A percentile compares a stretch with the other conserved stretches of the same genome.
phyloP scores from a whole-genome alignment of 2,797 vertebrate species.

The Euphonia xanthogaster region DNA sequence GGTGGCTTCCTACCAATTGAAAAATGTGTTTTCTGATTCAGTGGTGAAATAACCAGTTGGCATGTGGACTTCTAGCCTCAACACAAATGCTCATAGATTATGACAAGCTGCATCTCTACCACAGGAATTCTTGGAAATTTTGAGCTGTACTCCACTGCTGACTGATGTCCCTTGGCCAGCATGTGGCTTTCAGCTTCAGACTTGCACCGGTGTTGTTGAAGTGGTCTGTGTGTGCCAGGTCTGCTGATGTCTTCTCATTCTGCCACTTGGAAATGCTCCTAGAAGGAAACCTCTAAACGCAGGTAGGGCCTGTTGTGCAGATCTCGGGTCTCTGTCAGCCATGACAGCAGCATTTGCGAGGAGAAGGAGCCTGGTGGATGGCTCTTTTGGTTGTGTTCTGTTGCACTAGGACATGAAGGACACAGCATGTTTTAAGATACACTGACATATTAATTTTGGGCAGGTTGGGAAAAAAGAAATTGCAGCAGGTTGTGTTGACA shows the following conservation, averaged over 20 bases:
- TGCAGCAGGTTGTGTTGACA: not conserved
- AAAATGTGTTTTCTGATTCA: not conserved
- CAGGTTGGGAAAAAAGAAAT: not conserved
- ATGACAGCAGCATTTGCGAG: accelerated
- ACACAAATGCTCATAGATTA: not conserved
- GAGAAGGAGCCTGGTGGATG: not conserved
- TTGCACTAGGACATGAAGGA: not conserved
- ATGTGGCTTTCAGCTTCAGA: not conserved
- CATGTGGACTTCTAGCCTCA: not conserved
- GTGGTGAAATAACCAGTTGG: not conserved
- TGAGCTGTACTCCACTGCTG: not conserved
- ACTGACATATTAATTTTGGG: not conserved
- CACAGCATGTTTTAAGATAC: not conserved
- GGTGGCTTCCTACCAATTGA: not conserved
- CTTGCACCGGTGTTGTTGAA: accelerated
- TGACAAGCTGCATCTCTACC: not conserved
- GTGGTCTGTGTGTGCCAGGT: not conserved
- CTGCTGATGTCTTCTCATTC: not conserved
- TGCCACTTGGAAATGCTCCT: not conserved
- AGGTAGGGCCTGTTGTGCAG: not conserved
- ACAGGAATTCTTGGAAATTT: not conserved
- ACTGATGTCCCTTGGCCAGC: not conserved
- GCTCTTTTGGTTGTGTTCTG: accelerated
- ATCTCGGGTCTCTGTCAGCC: not conserved
- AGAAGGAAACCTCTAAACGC: not conserved